Base-by-base conservation (phyloP, 2,113 vertebrate species). In the Paralichthys olivaceus region DNA sequence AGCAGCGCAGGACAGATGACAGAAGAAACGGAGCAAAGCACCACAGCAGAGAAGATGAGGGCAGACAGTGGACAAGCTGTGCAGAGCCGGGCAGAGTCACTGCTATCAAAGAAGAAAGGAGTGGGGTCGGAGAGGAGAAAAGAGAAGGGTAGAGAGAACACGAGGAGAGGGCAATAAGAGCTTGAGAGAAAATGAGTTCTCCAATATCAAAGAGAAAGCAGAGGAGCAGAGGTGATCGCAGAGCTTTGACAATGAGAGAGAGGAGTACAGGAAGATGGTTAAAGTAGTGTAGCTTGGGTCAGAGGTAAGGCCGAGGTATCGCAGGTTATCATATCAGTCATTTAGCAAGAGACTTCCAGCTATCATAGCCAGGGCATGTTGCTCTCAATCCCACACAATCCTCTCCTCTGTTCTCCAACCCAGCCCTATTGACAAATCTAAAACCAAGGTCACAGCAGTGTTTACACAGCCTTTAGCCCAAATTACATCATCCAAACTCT, bases 381-480 rank as follows among this genome's bases (percentile, higher is more conserved):
- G 72, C 81, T 89, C 87, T 86, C 83, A 77, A 90, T 92, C 86
- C 81, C 86, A 89, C 84, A 90, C 86, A 88, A 93, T 87, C 89
- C 85, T 83, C 81, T 86, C 75, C 84, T 84, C 87, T 92, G 86
- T 92, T 90, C 82, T 85, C 80, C 78, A 81, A 84, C 75, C 71
- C 72, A 83, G 77, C 84, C 88, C 84, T 90, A 90, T 85, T 89
- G 90, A 93, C 91, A 91, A 86, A 90, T 88, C 89, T 87, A 87
- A 91, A 88, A 90, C 88, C 89, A 91, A 92, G 94, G 93, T 91
- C 90, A 89, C 80, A 84, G 77, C 74, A 57, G 84, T 91, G 92
- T 93, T 95, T 93, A 87, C 93, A 89, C 86, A 89, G 90, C 85
- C 84, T 92, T 91, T 91, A 91, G 90, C 86, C 89, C 84, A 86